Evolutionary conservation across 2,113 vertebrate species (phyloP).

Genomic region (Isichthys henryi): DNA sequence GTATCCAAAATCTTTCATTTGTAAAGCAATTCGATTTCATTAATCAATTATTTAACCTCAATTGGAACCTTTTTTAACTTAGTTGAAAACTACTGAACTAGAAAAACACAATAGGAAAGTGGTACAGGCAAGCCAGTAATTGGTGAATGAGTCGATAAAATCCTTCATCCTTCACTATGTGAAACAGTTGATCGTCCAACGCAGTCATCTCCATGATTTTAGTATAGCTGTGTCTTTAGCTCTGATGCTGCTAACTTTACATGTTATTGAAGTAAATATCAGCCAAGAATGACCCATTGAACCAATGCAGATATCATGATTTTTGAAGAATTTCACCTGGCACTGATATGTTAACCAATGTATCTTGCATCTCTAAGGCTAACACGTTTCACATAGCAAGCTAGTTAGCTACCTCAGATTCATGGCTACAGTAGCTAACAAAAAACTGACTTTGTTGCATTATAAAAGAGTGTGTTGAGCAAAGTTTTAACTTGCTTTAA

Average conservation of each 20-base stretch:
- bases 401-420: background rate
- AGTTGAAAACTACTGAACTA: background rate
- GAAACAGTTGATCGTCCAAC: background rate
- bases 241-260: background rate
- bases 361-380: background rate
- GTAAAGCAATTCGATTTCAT: background rate
- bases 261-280: background rate
- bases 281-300: background rate
- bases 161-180: background rate
- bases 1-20: background rate
- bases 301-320: background rate
- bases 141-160: background rate
- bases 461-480: background rate
- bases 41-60: background rate
- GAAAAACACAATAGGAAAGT: background rate
- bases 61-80: background rate
- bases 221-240: background rate
- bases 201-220: background rate
- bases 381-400: background rate
- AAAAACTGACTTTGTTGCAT: background rate
- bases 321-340: background rate
- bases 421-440: background rate
- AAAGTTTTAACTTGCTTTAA: background rate
- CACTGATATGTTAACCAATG: background rate
- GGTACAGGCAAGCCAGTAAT: background rate